Conservation (phyloP, 2,888 invertebrate species). For the Ernsta delagoae region DNA sequence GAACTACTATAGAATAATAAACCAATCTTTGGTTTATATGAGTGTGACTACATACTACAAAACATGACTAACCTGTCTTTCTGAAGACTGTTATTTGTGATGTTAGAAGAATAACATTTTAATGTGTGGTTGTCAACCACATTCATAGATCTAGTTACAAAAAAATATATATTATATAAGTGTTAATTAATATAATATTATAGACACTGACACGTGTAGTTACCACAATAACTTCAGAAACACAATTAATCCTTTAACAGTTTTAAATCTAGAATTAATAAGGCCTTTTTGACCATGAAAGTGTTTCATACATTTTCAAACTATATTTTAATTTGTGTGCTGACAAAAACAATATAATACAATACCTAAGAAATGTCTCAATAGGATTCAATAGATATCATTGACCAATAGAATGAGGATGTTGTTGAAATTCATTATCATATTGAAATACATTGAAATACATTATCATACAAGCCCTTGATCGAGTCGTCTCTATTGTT, state of each 20-base stretch:
- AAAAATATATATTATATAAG: no score
- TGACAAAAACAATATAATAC: conserved; percentile 5
- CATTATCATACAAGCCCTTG: neutral
- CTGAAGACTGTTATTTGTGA: neutral
- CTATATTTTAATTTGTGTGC: conserved; percentile 27
- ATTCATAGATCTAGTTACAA: conserved; percentile 3
- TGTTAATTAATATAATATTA: neutral
- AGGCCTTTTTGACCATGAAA: conserved; percentile 15
- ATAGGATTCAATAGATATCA: conserved; percentile 8
- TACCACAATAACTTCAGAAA: neutral
- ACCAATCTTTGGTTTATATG: conserved; percentile 35
- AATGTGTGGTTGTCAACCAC: conserved; percentile 1
- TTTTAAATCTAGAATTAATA: conserved; percentile 14
- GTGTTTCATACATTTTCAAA: conserved; percentile 11
- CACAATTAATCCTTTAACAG: neutral
- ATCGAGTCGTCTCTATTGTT: neutral
- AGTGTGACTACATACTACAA: conserved; percentile 26
- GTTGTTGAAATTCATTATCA: neutral
- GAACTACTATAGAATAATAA: conserved; percentile 8
- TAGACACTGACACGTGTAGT: no score
- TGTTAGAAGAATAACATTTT: neutral
- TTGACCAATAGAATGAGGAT: neutral
- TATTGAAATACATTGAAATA: no score
- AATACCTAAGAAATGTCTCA: conserved; percentile 2
- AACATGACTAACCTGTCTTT: conserved; percentile 4